A percentile compares a stretch with the other conserved stretches of the same genome.
These are phyloP conservation scores for Brachyptera putata DNA, from an alignment of 2,888 invertebrate genomes.

Conservation along the genomic window DNA sequence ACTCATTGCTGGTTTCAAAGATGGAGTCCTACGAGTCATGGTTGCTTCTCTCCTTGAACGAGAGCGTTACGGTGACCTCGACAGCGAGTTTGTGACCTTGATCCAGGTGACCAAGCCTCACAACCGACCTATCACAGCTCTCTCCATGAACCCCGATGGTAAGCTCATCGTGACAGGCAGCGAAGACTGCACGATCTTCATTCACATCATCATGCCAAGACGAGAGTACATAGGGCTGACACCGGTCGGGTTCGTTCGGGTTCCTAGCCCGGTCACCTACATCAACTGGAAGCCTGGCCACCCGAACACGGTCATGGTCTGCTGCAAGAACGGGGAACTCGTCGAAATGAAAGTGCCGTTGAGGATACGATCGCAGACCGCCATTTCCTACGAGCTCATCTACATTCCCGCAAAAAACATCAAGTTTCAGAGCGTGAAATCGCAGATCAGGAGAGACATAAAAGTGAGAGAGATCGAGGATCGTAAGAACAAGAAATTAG, in stretches of 20 bases:
- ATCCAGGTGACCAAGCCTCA: constrained; percentile 47
- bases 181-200: constrained; percentile 64
- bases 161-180: constrained; percentile 62
- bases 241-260: constrained; percentile 58
- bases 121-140: constrained; percentile 55
- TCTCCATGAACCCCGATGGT: constrained; percentile 55
- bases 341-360: constrained; percentile 50
- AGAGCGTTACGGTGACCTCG: background rate
- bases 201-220: constrained; percentile 50
- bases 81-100: constrained; percentile 1
- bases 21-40: constrained; percentile 63
- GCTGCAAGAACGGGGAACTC: constrained; percentile 54
- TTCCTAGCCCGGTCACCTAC: constrained; percentile 58
- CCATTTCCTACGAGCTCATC: constrained; percentile 46
- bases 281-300: constrained; percentile 62
- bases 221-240: constrained; percentile 46
- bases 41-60: constrained; percentile 24
- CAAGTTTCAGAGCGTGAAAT: constrained; percentile 56
- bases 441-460: constrained; percentile 55
- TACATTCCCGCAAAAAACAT: constrained; percentile 43
- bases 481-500: constrained; percentile 50
- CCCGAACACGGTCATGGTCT: constrained; percentile 49
- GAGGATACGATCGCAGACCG: constrained; percentile 46
- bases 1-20: constrained; percentile 63
- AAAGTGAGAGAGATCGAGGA: constrained; percentile 53